These are phyloP conservation scores for Pangasius mekongensis DNA, from an alignment of 2,797 vertebrate species.

Conservation along the genomic window DNA sequence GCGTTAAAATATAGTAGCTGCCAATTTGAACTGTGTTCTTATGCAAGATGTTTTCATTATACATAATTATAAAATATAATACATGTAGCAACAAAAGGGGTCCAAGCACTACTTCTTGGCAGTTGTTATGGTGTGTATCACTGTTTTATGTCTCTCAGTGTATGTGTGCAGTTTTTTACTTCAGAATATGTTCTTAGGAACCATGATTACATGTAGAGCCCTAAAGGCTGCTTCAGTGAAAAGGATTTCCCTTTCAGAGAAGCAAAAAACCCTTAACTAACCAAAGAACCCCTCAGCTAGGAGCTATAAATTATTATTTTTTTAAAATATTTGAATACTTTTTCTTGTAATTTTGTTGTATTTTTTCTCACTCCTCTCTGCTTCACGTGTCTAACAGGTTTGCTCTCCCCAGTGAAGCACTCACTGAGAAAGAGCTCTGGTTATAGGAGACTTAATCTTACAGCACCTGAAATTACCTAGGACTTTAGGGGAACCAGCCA, in stretches of 20 bases:
- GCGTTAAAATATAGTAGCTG: background rate
- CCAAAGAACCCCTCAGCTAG: background rate
- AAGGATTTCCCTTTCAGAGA: background rate
- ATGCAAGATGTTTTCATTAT: background rate
- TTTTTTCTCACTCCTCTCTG: too few relatives aligned
- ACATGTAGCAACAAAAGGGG: background rate
- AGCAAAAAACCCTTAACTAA: background rate
- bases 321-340: too few relatives aligned
- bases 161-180: too few relatives aligned
- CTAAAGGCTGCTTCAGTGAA: background rate
- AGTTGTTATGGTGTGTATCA: background rate
- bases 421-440: too few relatives aligned
- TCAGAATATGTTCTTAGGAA: background rate
- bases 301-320: background rate
- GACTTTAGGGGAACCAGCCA: too few relatives aligned
- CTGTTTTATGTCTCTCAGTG: background rate
- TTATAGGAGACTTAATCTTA: too few relatives aligned
- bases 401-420: too few relatives aligned
- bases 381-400: too few relatives aligned
- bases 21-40: background rate
- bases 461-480: too few relatives aligned
- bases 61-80: too few relatives aligned
- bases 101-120: background rate
- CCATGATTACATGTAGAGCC: background rate
- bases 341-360: too few relatives aligned